Base-by-base conservation (phyloP, 2,888 invertebrate genomes). In the Sphaeridia pumilis region DNA sequence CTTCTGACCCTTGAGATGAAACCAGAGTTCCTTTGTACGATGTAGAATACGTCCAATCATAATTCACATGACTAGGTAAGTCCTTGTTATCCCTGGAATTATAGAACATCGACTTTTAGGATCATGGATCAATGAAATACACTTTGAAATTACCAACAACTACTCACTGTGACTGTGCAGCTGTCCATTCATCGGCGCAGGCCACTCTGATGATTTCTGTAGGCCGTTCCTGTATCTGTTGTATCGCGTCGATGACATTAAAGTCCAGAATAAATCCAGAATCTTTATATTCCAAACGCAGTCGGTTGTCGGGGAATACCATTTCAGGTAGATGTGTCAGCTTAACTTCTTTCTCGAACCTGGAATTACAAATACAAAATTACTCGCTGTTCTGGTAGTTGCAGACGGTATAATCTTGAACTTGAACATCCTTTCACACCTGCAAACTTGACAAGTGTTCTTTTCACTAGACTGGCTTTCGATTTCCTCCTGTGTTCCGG, bases 11-110 rank as follows among this genome's bases (percentile, higher is more conserved):
- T 20, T 12, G 21, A 45, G 35, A 1, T 45, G 83, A 83, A 25
- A 31, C 31, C 31, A 76, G 55, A 2, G 74, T 73, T 35, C 98
- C 98, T 69, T 80, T 82, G 70, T 98, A 98, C 67, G 85, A 80
- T 27, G 92, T 90, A 21, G 87, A 84, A 69, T 87, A 98, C 1
- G 97, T 98, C 98, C 98, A 99, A 72, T 98, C 97, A 73, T 90
- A 95, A 20, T 88, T 76, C 67, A 87, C 83, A 67, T 86, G 84
- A 70, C 70, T 76, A 68, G 73, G 72, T 49, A 72, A 68, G 46
- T 74, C 83, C 82, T 41, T 82, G 78, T 67, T n/a, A n/a, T n/a
- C n/a, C n/a, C n/a, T n/a, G n/a, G n/a, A n/a, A n/a, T n/a, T n/a
- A n/a, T n/a, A n/a, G n/a, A n/a, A n/a, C n/a, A n/a, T n/a, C n/a